Conservation (phyloP, 2,888 invertebrate species). For the Nomada hirtipes region DNA sequence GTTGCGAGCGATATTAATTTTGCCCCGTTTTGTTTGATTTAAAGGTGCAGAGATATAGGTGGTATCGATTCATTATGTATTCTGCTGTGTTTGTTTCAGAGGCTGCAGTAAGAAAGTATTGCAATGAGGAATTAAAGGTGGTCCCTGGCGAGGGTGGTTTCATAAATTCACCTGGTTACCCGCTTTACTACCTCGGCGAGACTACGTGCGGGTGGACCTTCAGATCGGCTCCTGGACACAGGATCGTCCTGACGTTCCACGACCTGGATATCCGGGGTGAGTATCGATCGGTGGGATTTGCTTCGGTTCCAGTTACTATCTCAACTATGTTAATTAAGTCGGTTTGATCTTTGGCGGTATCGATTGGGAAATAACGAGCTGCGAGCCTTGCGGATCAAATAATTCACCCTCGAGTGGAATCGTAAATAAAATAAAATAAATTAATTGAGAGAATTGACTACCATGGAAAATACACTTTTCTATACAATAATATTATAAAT, state of each 20-base stretch:
- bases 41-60: no score
- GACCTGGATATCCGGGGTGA: constrained; percentile 90
- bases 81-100: constrained; percentile 80
- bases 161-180: constrained; percentile 88
- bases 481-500: no score
- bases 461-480: no score
- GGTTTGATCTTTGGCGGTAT: constrained; percentile 14
- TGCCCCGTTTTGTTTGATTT: no score
- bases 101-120: constrained; percentile 84
- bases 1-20: not conserved
- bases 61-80: not conserved
- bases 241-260: constrained; percentile 88
- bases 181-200: constrained; percentile 89
- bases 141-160: constrained; percentile 80
- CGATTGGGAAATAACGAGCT: constrained; percentile 33
- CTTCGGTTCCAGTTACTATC: not conserved
- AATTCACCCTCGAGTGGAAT: not conserved
- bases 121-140: constrained; percentile 85
- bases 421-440: no score
- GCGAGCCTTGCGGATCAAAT: not conserved
- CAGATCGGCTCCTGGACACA: constrained; percentile 87
- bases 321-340: constrained; percentile 16
- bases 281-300: constrained; percentile 69
- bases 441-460: no score
- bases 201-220: constrained; percentile 89